These are phyloP conservation scores for Dromaius novaehollandiae DNA, from an alignment of 2,113 vertebrate genomes.

Conservation along the genomic window DNA sequence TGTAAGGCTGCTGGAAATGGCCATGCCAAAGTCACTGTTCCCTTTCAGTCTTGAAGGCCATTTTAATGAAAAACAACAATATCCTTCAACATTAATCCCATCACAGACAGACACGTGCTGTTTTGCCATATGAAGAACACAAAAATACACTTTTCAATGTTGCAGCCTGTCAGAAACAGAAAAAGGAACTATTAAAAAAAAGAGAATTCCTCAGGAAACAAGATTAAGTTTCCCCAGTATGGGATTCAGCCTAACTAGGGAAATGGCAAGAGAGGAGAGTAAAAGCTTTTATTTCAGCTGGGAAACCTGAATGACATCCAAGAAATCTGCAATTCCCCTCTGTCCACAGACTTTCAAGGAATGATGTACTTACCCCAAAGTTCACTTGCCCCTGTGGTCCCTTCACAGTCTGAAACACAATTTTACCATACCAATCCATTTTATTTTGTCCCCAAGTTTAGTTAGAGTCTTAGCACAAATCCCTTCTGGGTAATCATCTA, in stretches of 20 bases:
- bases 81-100: background rate
- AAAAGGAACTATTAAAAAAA: background rate
- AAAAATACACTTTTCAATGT: background rate
- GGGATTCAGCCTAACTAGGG: background rate
- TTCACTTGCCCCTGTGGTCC: background rate
- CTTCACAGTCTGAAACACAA: background rate
- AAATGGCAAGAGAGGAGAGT: background rate
- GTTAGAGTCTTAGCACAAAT: background rate
- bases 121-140: background rate
- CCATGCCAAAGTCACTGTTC: background rate
- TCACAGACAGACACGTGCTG: background rate
- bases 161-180: background rate
- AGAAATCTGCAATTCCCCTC: background rate
- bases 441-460: background rate
- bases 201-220: background rate
- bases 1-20: background rate
- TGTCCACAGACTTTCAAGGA: conserved; percentile 14
- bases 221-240: background rate
- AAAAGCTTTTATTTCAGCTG: background rate
- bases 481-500: background rate
- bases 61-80: background rate
- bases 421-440: background rate
- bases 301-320: background rate
- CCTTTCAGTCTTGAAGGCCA: background rate
- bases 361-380: background rate